These are phyloP conservation scores for Ochotona curzoniae DNA, from an alignment of 2,113 vertebrate genomes.

Conservation along the genomic window DNA sequence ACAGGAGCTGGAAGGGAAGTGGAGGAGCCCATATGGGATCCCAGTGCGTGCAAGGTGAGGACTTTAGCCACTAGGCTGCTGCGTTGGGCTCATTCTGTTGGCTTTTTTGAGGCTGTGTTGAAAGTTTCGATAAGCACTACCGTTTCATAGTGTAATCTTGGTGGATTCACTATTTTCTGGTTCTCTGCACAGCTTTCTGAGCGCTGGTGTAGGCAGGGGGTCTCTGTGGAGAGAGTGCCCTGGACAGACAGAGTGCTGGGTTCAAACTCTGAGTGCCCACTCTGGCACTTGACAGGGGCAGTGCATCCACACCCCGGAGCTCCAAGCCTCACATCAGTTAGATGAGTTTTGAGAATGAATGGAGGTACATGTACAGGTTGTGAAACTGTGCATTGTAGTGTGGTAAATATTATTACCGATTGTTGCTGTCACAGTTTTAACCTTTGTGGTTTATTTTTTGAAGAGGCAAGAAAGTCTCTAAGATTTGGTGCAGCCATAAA, in stretches of 20 bases:
- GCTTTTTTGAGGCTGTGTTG: slow-evolving; percentile 10
- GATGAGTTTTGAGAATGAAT: slow-evolving; percentile 45
- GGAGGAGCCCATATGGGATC: no score
- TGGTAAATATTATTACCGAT: slow-evolving; percentile 33
- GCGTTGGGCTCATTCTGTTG: no score
- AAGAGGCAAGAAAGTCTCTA: slow-evolving; percentile 28
- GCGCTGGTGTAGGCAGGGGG: background rate
- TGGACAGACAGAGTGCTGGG: background rate
- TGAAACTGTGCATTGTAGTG: slow-evolving; percentile 11
- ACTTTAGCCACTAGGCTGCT: no score
- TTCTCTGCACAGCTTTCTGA: slow-evolving; percentile 38
- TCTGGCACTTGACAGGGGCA: background rate
- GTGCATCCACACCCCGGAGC: background rate
- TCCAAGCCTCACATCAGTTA: background rate
- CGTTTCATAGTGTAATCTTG: slow-evolving; percentile 46
- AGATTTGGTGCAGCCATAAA: slow-evolving; percentile 52
- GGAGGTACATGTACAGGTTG: slow-evolving; percentile 21
- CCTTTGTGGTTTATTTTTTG: slow-evolving; percentile 49
- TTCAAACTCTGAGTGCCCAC: background rate
- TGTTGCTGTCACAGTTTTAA: slow-evolving; percentile 10
- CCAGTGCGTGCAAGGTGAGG: no score
- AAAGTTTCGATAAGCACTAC: slow-evolving; percentile 48
- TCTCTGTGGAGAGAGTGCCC: background rate
- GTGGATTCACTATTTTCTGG: slow-evolving; percentile 25
- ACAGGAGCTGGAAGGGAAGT: no score